A percentile compares a stretch with the other conserved stretches of the same genome.
Evolutionary conservation across 2,113 vertebrate species (phyloP).

Genomic region (Oncorhynchus nerka): DNA sequence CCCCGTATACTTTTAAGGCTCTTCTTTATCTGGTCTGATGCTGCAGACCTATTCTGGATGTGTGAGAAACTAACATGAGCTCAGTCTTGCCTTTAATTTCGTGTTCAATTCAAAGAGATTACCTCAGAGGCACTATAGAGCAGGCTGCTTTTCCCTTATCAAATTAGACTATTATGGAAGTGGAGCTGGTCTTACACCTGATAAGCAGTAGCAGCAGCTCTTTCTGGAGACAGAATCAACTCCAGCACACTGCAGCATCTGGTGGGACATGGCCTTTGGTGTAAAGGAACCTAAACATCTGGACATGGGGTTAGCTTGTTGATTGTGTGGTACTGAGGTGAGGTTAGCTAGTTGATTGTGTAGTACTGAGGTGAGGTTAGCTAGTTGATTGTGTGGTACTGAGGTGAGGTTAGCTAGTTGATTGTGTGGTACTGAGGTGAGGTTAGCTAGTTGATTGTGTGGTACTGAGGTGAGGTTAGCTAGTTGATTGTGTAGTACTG

Average conservation of each 20-base stretch:
- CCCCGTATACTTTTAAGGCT: slow-evolving; percentile 32
- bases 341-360: too few species aligned
- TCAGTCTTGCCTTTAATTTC: slow-evolving; percentile 50
- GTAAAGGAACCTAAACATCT: neutral
- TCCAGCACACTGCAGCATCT: slow-evolving; percentile 3
- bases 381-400: too few species aligned
- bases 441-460: too few species aligned
- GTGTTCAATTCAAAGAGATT: slow-evolving; percentile 55
- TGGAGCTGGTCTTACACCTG: slow-evolving; percentile 37
- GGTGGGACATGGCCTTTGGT: neutral
- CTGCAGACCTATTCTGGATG: slow-evolving; percentile 45
- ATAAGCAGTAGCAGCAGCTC: slow-evolving; percentile 37
- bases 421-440: too few species aligned
- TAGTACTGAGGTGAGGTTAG: too few species aligned
- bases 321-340: too few species aligned
- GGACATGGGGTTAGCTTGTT: neutral
- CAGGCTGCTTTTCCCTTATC: slow-evolving; percentile 34
- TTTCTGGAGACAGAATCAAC: slow-evolving; percentile 24
- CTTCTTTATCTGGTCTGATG: slow-evolving; percentile 46
- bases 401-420: too few species aligned
- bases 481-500: too few species aligned
- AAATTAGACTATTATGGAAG: slow-evolving; percentile 51
- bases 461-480: too few species aligned
- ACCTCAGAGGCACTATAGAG: slow-evolving; percentile 41
- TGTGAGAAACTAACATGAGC: slow-evolving; percentile 51